Base-by-base conservation (phyloP, 1,140 invertebrate genomes). In the Ladona fulva region DNA sequence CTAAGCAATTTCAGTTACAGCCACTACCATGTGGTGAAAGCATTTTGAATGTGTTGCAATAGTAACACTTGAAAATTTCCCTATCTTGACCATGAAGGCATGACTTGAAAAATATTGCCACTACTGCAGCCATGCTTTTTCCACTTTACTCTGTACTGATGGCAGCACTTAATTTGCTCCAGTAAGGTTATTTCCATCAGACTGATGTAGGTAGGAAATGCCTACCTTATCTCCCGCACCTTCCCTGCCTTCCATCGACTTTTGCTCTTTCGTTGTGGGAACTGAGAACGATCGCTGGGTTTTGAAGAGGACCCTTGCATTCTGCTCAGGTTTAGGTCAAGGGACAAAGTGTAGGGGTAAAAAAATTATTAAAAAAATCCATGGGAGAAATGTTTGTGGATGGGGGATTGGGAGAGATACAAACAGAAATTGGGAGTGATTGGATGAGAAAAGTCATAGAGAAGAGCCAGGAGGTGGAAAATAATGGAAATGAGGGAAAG, bases 271-370 rank as follows among this genome's bases (percentile, higher is more conserved):
- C 25, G 91, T 88, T n/a, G 93, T 94, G 76, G 95, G 95, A 85
- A 96, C 93, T 80, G 94, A 96, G 85, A 94, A 95, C 77, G 94
- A 96, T 82, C 95, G 89, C 86, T 95, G 94, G 81, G 94, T 95
- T 89, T 94, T 95, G 86, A 95, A 94, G 86, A 93, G 90, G 88
- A 93, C 92, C 86, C 93, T 88, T 83, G 91, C 91, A 84, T 88
- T 85, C 85, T 86, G 81, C 25, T 29, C 76, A 78, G 78, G 76
- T 77, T 74, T 52, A 80, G 80, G 76, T 80, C 77, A 24, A 77
- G 78, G 29, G 78, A 29, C 78, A 78, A 79, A 79, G 80, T 75
- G 80, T 79, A 80, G 82, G 80, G 80, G 77, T 81, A 78, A 83
- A 81, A 79, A 76, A 75, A 80, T 74, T 37, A n/a, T 37, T 8